Conservation (phyloP, 2,888 invertebrate genomes). For the Ormyrus labotus region DNA sequence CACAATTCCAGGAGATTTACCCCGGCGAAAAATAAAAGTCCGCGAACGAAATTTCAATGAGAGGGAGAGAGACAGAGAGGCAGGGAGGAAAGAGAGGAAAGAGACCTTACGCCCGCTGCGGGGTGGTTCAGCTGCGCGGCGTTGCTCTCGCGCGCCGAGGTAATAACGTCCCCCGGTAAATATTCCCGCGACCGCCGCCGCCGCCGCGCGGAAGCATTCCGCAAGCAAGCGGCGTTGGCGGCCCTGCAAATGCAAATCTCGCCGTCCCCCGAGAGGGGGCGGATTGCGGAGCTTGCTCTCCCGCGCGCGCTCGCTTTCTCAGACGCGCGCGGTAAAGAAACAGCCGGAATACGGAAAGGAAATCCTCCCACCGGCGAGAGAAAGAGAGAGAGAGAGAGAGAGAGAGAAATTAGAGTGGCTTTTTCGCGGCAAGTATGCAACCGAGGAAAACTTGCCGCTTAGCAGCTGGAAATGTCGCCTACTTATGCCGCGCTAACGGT, state of each 20-base stretch:
- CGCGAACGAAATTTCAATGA: conserved; percentile 46
- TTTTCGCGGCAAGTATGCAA: conserved; percentile 4
- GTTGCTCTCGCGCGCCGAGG: conserved; percentile 2
- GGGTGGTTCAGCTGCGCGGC: conserved; percentile 12
- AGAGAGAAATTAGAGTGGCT: conserved; percentile 19
- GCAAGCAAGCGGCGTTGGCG: neutral
- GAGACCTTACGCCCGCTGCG: neutral
- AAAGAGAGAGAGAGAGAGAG: conserved; percentile 14
- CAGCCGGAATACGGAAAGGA: conserved; percentile 33
- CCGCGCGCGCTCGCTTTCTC: neutral
- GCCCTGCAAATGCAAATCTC: conserved; percentile 48
- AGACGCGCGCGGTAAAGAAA: neutral
- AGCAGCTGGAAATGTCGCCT: neutral
- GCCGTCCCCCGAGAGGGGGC: neutral
- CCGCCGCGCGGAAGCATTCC: conserved; percentile 28
- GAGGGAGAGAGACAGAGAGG: neutral
- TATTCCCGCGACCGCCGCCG: conserved; percentile 26
- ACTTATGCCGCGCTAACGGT: neutral
- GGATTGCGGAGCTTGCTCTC: neutral
- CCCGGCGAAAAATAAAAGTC: conserved; percentile 23
- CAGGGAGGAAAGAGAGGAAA: no score
- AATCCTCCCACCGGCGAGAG: conserved; percentile 17
- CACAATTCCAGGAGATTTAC: conserved; percentile 31
- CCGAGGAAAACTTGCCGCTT: conserved; percentile 15
- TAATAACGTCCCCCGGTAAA: conserved; percentile 50